Evolutionary conservation across 2,113 vertebrate species (phyloP).

Genomic region (Trogon melanurus): DNA sequence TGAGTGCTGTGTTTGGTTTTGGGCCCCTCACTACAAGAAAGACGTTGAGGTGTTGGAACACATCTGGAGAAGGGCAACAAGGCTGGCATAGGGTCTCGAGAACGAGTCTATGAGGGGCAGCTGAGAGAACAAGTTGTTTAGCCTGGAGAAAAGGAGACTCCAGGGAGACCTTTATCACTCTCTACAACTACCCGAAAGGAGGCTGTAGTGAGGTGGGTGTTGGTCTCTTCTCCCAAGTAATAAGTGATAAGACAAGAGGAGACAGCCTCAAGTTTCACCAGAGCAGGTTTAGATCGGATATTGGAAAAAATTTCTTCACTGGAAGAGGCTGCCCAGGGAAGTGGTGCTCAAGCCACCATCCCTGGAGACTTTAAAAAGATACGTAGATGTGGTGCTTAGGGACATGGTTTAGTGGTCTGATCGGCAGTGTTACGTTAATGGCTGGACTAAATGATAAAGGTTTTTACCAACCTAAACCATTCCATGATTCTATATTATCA

Average conservation of each 20-base stretch:
- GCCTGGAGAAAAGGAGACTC: not conserved
- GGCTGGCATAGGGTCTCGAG: too few species aligned
- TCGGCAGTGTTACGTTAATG: not conserved
- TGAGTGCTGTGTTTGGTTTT: too few species aligned
- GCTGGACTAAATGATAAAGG: not conserved
- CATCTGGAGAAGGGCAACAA: too few species aligned
- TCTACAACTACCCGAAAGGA: not conserved
- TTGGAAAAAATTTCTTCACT: not conserved
- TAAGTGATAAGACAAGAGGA: not conserved
- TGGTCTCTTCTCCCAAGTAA: not conserved
- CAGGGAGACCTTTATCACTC: rapidly evolving
- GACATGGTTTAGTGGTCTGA: not conserved
- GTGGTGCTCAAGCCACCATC: not conserved
- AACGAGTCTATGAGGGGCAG: too few species aligned
- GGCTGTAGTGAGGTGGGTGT: not conserved
- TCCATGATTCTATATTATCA: not conserved
- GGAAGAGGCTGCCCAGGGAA: not conserved
- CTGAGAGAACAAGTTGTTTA: not conserved
- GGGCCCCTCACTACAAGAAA: too few species aligned
- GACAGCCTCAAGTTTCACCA: not conserved
- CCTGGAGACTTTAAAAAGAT: not conserved
- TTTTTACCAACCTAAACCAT: not conserved
- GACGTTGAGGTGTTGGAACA: too few species aligned
- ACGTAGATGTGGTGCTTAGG: not conserved
- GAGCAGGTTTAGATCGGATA: not conserved